These are phyloP conservation scores for Brachionus calyciflorus DNA, from an alignment of 1,140 invertebrate genomes.

Conservation along the genomic window DNA sequence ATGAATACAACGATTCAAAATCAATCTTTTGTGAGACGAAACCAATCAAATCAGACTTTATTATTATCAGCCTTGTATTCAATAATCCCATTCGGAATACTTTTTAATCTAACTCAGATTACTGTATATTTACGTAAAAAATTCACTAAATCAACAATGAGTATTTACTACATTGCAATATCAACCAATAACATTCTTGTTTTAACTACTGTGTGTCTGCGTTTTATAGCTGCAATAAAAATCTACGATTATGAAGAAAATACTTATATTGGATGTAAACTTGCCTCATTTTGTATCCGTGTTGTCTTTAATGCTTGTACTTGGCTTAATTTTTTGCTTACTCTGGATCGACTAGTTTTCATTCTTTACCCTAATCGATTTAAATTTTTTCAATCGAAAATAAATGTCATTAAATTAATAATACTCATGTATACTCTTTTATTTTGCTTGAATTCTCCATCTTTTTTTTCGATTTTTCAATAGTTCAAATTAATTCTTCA, in stretches of 20 bases:
- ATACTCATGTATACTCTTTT: neutral
- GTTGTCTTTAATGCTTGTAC: neutral
- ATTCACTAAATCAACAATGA: neutral
- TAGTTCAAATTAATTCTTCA: too few relatives aligned
- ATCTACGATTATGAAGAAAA: neutral
- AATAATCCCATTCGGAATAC: neutral
- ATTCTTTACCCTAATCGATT: neutral
- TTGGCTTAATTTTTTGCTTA: neutral
- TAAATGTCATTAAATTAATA: neutral
- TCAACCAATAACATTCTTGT: neutral
- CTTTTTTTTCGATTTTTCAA: neutral
- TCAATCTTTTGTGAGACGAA: too few relatives aligned
- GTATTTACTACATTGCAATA: neutral
- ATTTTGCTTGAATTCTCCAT: neutral
- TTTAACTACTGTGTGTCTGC: neutral
- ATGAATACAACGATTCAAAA: too few relatives aligned
- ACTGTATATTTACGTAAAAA: neutral
- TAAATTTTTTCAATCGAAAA: neutral
- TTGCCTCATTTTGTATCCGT: neutral
- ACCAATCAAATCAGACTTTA: neutral
- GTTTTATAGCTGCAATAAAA: neutral
- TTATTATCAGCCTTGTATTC: neutral
- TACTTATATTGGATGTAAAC: neutral
- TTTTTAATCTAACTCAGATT: neutral
- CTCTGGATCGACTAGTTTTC: neutral